Conservation (phyloP, 2,888 invertebrate species). For the Hemistola chrysoprasaria region DNA sequence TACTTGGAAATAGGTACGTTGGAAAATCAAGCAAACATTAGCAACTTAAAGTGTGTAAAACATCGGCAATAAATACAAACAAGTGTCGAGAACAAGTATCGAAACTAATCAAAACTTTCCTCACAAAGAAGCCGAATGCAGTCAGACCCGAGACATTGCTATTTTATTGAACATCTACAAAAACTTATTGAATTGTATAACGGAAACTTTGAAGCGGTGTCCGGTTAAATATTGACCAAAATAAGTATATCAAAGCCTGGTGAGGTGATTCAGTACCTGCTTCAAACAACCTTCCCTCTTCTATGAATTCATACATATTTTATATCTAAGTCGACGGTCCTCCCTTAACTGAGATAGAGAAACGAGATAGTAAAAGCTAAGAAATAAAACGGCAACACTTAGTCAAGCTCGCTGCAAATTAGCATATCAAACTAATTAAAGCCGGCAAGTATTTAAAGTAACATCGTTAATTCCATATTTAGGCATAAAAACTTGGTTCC, state of each 20-base stretch:
- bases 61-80: slow-evolving; percentile 32
- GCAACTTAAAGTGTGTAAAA: slow-evolving; percentile 5
- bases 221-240: slow-evolving; percentile 50
- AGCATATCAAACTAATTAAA: slow-evolving; percentile 25
- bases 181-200: slow-evolving; percentile 57
- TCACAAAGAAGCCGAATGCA: slow-evolving; percentile 57
- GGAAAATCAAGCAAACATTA: slow-evolving; percentile 11
- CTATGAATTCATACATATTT: slow-evolving; percentile 12
- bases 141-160: slow-evolving; percentile 54
- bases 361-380: slow-evolving; percentile 8
- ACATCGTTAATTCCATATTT: slow-evolving; percentile 20
- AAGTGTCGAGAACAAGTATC: slow-evolving; percentile 41
- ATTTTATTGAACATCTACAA: slow-evolving; percentile 57
- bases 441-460: slow-evolving; percentile 18
- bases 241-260: slow-evolving; percentile 29
- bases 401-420: slow-evolving; percentile 17
- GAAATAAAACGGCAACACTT: slow-evolving; percentile 16
- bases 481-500: slow-evolving; percentile 16
- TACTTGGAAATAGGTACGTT: slow-evolving; percentile 17
- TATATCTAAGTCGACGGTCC: slow-evolving; percentile 5
- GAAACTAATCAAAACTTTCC: slow-evolving; percentile 68
- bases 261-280: slow-evolving; percentile 28
- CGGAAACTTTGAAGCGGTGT: slow-evolving; percentile 48
- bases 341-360: slow-evolving; percentile 6
- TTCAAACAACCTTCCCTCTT: slow-evolving; percentile 18